Base-by-base conservation (phyloP, 2,888 invertebrate genomes). In the Plusia festucae region DNA sequence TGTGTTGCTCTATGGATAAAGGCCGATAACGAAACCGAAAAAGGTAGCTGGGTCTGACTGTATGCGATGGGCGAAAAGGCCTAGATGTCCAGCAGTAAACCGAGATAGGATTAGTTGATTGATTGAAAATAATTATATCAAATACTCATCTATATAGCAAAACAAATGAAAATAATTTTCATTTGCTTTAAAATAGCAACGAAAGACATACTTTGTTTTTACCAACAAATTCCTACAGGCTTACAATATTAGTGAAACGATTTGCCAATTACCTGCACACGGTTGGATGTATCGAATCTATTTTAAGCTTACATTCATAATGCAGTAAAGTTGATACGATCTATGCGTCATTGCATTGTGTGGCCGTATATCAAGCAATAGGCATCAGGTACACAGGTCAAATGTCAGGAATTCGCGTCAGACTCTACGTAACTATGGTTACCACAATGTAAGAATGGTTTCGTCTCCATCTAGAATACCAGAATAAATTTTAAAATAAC, bases 241-340 rank as follows among this genome's bases (percentile, higher is more conserved):
- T n/a, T 27, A 30, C 40, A 60, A 24, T 30, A 57, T 60, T 15
- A 16, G 30, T 20, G 18, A 18, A 62, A 55, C 56, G 53, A 64
- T 69, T 69, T 64, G 40, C 51, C 74, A 69, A 70, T 70, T 52
- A 58, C 57, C 46, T 3, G 40, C 56, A 8, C 40, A 59, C 30
- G 60, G 56, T 32, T 58, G 0, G 51, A 20, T 8, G 24, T 24
- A 24, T 24, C 24, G 24, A 5, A 24, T 53, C 53, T 74, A 76
- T 76, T 66, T 11, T 58, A 22, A 61, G 15, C 46, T 20, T 30
- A 27, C 13, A 49, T 51, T 30, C 30, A 49, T 30, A 30, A 30
- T 49, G 24, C 22, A 24, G 9, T 30, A 11, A 5, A n/a, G 3
- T 32, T 15, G 54, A 52, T 46, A 51, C 22, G 9, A 44, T 24